Evolutionary conservation across 2,113 vertebrate species (phyloP).

Genomic region (Heterotis niloticus): DNA sequence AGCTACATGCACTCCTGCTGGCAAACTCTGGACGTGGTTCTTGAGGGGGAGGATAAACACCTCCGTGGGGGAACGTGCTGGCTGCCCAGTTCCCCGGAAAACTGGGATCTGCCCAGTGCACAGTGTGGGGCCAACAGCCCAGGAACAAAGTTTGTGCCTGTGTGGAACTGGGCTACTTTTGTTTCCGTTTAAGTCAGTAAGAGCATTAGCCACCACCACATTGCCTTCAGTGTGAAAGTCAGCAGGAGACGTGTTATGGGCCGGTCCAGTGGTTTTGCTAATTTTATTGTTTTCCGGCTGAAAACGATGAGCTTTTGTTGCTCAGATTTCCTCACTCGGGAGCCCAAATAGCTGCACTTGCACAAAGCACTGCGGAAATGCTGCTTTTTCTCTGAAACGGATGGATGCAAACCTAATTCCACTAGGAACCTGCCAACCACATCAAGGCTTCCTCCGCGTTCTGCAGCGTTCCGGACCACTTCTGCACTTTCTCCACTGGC

Average conservation of each 20-base stretch:
- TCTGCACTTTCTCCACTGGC: conserved; percentile 39
- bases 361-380: neutral
- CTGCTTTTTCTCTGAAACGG: neutral
- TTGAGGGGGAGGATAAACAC: neutral
- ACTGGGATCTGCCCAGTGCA: conserved; percentile 63
- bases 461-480: neutral
- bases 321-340: conserved; percentile 49
- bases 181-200: conserved; percentile 61
- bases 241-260: conserved; percentile 65
- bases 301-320: conserved; percentile 56
- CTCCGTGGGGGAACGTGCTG: conserved; percentile 43
- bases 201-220: conserved; percentile 62
- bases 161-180: conserved; percentile 59
- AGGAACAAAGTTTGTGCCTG: conserved; percentile 55
- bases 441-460: neutral
- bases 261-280: conserved; percentile 66
- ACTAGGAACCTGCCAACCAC: neutral
- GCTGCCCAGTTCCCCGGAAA: conserved; percentile 50
- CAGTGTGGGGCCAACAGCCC: conserved; percentile 39
- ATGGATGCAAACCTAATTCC: neutral
- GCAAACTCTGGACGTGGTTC: neutral
- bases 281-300: conserved; percentile 53
- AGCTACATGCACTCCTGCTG: too few relatives aligned
- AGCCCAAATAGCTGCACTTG: neutral
- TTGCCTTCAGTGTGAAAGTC: conserved; percentile 62